Base-by-base conservation (phyloP, 2,888 invertebrate genomes). In the Caradrina kadenii region DNA sequence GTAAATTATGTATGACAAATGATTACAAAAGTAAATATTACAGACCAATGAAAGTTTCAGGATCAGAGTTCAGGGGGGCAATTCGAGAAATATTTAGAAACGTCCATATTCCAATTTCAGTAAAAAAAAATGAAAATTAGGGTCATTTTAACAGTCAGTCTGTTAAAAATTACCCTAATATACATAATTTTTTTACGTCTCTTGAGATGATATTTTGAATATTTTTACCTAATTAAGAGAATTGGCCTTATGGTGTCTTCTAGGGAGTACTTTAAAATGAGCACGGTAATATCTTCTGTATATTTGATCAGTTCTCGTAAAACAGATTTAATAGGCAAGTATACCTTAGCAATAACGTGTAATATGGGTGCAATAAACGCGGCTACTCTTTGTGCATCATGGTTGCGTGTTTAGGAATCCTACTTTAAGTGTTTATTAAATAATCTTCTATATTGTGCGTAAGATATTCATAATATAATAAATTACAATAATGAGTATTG, bases 311-410 rank as follows among this genome's bases (percentile, higher is more conserved):
- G 42, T 22, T 55, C 22, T 68, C 70, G 42, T 70, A 69, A 59
- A 54, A 48, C 82, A 86, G 87, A 82, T 90, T 90, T 88, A 90
- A 92, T 88, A 89, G 88, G 86, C 87, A 89, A 91, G 92, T 93
- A 93, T 93, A 91, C 89, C 86, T 86, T 87, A 84, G 92, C 91
- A 91, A 93, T 93, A 92, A 92, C 87, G 85, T 87, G 88, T 89
- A 92, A 91, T 92, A 89, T 92, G 91, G 87, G 86, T 86, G 89
- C 88, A 91, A 92, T 93, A 90, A 89, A 89, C 35, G 88, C 87
- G 82, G 83, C 78, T 83, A 85, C 79, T 84, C 84, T 83, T 82
- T 86, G 85, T 76, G 82, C 82, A 86, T 85, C 81, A 86, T 79
- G 80, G 68, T 76, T 75, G 54, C 81, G 80, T 70, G 79, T 80